These are phyloP conservation scores for Brotula barbata DNA, from an alignment of 2,797 vertebrate species.

Conservation along the genomic window DNA sequence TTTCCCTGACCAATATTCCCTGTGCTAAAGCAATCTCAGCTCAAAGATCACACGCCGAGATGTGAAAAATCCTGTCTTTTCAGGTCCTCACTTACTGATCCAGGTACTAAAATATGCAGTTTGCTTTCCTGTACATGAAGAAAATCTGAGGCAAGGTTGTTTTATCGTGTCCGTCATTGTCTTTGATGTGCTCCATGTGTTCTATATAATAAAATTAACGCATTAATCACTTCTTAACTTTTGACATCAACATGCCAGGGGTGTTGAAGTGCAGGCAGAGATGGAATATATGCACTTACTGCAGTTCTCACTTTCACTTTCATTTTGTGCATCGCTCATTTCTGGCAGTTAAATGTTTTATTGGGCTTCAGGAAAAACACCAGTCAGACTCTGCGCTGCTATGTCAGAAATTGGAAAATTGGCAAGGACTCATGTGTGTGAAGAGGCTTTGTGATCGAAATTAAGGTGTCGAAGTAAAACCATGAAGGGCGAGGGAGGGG, in stretches of 20 bases:
- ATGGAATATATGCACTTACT: constrained; percentile 5
- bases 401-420: constrained; percentile 27
- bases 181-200: too few species aligned
- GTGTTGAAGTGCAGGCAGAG: constrained; percentile 7
- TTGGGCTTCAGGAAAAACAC: constrained; percentile 7
- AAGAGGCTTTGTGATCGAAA: constrained; percentile 19
- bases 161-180: too few species aligned
- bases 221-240: constrained; percentile 14
- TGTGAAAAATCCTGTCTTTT: constrained; percentile 17
- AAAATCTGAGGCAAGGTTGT: constrained; percentile 3
- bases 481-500: too few species aligned
- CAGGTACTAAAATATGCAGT: constrained; percentile 14
- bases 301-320: constrained; percentile 1
- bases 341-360: constrained; percentile 29
- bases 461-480: constrained; percentile 39
- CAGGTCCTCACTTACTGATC: constrained; percentile 1
- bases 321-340: constrained; percentile 15
- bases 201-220: too few species aligned
- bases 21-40: constrained; percentile 43
- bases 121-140: constrained; percentile 21
- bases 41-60: constrained; percentile 20
- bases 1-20: constrained; percentile 56
- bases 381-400: constrained; percentile 14
- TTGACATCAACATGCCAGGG: constrained; percentile 2
- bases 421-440: constrained; percentile 30